Evolutionary conservation across 1,140 invertebrate genomes (phyloP).

Genomic region (Plectrocnemia conspersa): DNA sequence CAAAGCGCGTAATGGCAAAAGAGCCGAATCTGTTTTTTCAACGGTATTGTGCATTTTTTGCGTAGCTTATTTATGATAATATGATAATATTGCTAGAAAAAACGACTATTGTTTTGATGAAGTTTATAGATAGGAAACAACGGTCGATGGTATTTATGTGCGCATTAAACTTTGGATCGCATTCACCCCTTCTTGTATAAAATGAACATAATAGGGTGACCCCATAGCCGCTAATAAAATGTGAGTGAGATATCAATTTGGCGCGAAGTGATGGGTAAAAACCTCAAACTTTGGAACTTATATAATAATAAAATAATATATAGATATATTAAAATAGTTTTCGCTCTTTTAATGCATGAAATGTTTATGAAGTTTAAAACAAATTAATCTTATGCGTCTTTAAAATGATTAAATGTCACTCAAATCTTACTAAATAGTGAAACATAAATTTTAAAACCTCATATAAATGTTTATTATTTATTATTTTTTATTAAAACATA

Average conservation of each 20-base stretch:
- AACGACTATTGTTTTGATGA: too few species aligned
- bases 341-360: slow-evolving; percentile 1
- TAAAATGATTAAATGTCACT: not conserved
- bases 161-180: slow-evolving; percentile 4
- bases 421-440: not conserved
- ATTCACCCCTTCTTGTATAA: slow-evolving; percentile 23
- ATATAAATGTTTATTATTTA: not conserved
- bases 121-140: not conserved
- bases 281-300: too few species aligned
- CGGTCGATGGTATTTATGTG: slow-evolving; percentile 8
- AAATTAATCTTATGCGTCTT: slow-evolving; percentile 7
- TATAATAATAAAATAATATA: too few species aligned
- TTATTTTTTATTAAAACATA: too few species aligned
- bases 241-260: slow-evolving; percentile 32
- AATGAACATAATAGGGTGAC: slow-evolving; percentile 17
- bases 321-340: slow-evolving; percentile 7
- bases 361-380: slow-evolving; percentile 4
- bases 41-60: too few species aligned
- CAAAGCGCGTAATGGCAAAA: too few species aligned
- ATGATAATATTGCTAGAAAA: too few species aligned
- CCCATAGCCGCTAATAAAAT: slow-evolving; percentile 27
- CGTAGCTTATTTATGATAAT: too few species aligned
- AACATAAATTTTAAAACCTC: not conserved
- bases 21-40: too few species aligned
- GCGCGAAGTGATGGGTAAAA: slow-evolving; percentile 19